Conservation (phyloP, 2,888 invertebrate species). For the Cephonodes hylas region DNA sequence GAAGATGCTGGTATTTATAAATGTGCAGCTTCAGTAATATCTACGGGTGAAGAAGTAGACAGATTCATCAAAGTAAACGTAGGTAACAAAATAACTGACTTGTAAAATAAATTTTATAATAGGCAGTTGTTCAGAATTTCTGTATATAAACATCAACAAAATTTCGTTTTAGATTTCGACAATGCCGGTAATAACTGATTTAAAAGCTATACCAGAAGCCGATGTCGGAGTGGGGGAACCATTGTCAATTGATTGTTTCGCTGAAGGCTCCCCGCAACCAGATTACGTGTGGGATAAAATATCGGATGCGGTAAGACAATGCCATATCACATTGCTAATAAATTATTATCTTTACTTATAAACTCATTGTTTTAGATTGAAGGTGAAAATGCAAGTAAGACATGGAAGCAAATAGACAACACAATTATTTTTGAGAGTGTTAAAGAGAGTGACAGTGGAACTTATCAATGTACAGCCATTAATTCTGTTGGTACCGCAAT, state of each 20-base stretch:
- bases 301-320: slow-evolving; percentile 33
- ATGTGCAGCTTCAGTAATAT: slow-evolving; percentile 36
- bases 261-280: slow-evolving; percentile 56
- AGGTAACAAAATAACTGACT: background rate
- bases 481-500: slow-evolving; percentile 50
- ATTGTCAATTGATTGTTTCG: slow-evolving; percentile 54
- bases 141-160: background rate
- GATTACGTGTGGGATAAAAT: slow-evolving; percentile 55
- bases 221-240: slow-evolving; percentile 39
- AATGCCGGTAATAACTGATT: slow-evolving; percentile 44
- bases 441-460: slow-evolving; percentile 49
- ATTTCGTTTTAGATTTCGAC: slow-evolving; percentile 47
- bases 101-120: background rate
- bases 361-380: slow-evolving; percentile 1
- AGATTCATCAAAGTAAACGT: slow-evolving; percentile 37
- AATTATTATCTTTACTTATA: background rate
- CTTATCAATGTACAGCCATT: slow-evolving; percentile 55
- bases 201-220: slow-evolving; percentile 42
- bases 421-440: slow-evolving; percentile 48
- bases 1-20: slow-evolving; percentile 41
- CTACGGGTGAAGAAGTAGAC: slow-evolving; percentile 38
- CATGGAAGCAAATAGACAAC: slow-evolving; percentile 46
- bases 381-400: slow-evolving; percentile 26
- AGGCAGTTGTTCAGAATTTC: background rate
- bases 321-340: background rate